Percentiles rank a stretch among this genome's conserved stretches.
phyloP scores from a whole-genome alignment of 35 echinoderm and acorn worm genomes.

The Chiridota heheva region DNA sequence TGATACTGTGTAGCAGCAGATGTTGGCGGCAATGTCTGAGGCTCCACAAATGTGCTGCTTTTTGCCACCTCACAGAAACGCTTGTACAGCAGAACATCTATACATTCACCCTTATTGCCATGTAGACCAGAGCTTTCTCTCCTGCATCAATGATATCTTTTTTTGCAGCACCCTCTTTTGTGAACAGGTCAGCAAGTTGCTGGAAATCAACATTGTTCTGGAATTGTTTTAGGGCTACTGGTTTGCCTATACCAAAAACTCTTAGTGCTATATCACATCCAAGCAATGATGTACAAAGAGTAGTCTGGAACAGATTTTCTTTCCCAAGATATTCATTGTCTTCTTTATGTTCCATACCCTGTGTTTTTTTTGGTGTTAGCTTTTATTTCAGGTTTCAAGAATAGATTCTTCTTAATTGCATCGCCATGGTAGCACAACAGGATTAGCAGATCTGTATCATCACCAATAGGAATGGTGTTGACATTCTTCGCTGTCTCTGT shows the following conservation, averaged over 20 bases:
- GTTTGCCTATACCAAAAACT: constrained; percentile 50
- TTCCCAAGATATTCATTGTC: not conserved
- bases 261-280: constrained; percentile 57
- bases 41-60: constrained; percentile 23
- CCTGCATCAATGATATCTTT: constrained; percentile 24
- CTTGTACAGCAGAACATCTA: constrained; percentile 24
- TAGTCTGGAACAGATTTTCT: constrained; percentile 10
- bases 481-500: constrained; percentile 18
- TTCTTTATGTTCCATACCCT: constrained; percentile 52
- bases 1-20: constrained; percentile 52
- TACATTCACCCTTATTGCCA: constrained; percentile 33
- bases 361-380: constrained; percentile 17
- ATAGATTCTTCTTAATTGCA: not conserved
- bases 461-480: constrained; percentile 43
- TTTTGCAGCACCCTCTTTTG: not conserved
- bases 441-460: constrained; percentile 47
- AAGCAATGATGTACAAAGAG: constrained; percentile 44
- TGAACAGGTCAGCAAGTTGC: constrained; percentile 34
- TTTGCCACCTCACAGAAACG: constrained; percentile 43
- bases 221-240: constrained; percentile 8
- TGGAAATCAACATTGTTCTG: constrained; percentile 15
- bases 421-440: constrained; percentile 40
- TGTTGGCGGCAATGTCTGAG: constrained; percentile 51
- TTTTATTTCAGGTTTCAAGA: constrained; percentile 46
- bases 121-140: constrained; percentile 7